A percentile compares a stretch with the other conserved stretches of the same genome.
Evolutionary conservation across 2,797 vertebrate species (phyloP).

Genomic region (Falco columbarius): DNA sequence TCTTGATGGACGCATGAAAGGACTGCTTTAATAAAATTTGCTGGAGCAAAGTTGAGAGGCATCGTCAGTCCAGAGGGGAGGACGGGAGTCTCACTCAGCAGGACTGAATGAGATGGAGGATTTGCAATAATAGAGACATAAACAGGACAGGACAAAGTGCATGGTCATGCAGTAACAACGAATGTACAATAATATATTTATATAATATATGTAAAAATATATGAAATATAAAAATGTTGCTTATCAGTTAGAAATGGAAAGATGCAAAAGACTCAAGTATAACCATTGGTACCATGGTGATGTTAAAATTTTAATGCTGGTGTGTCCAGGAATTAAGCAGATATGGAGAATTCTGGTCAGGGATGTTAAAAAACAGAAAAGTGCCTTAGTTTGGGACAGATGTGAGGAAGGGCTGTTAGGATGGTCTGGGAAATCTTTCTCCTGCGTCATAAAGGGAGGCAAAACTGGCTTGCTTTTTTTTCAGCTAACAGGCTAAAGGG

Average conservation of each 20-base stretch:
- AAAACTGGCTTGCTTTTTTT: not conserved
- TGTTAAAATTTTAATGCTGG: not conserved
- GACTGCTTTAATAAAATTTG: not conserved
- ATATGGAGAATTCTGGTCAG: not conserved
- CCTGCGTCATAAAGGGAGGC: not conserved
- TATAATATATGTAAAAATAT: not conserved
- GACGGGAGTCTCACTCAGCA: not conserved
- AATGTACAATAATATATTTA: not conserved
- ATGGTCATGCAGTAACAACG: not conserved
- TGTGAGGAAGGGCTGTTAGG: not conserved
- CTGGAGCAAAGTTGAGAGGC: not conserved
- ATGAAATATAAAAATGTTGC: not conserved
- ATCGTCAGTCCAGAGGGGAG: fast-evolving
- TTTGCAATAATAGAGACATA: not conserved
- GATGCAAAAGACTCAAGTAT: not conserved
- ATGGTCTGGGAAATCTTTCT: not conserved
- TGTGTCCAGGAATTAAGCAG: not conserved
- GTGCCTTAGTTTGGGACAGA: not conserved
- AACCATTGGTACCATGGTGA: not conserved
- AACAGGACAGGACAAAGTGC: not conserved
- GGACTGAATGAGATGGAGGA: not conserved
- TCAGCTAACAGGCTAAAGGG: not conserved
- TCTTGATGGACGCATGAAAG: not conserved
- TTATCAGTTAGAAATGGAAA: not conserved
- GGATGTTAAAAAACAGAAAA: not conserved